phyloP scores from a whole-genome alignment of 2,797 vertebrate genomes.

The Spondyliosoma cantharus region DNA sequence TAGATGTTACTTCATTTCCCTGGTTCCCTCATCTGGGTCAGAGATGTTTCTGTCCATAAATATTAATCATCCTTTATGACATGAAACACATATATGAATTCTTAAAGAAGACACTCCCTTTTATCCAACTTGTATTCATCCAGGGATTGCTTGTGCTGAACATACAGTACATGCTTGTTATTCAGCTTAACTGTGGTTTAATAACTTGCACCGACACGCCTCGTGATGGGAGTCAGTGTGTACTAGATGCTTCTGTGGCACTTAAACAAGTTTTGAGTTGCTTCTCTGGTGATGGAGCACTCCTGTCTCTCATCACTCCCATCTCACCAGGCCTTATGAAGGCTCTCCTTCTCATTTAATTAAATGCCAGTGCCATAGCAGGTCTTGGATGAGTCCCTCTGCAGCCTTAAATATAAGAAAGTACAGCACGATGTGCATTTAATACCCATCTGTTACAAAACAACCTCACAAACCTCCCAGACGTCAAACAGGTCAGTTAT shows the following conservation, averaged over 20 bases:
- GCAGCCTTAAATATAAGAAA: slow-evolving; percentile 11
- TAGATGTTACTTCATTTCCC: slow-evolving; percentile 37
- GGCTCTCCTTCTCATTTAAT: background rate
- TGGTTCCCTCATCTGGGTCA: slow-evolving; percentile 49
- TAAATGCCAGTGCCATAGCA: background rate
- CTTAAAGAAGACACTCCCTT: slow-evolving; percentile 9
- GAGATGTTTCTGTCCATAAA: slow-evolving; percentile 12
- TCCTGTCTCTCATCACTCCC: background rate
- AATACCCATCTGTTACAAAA: slow-evolving; percentile 8
- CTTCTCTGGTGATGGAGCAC: background rate
- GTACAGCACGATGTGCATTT: slow-evolving; percentile 2
- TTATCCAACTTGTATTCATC: slow-evolving; percentile 21
- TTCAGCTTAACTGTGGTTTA: slow-evolving; percentile 7
- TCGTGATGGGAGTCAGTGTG: background rate
- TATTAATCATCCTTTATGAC: slow-evolving; percentile 20
- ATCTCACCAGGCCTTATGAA: background rate
- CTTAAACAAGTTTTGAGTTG: background rate
- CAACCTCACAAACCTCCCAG: background rate
- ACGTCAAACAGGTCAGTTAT: background rate
- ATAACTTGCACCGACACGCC: slow-evolving; percentile 11
- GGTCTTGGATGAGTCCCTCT: slow-evolving; percentile 3
- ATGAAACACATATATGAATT: slow-evolving; percentile 27
- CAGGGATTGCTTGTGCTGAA: slow-evolving; percentile 18
- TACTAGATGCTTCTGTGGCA: background rate
- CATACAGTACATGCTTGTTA: slow-evolving; percentile 10